Base-by-base conservation (phyloP, 2,888 invertebrate genomes). In the Megalurothrips usitatus region DNA sequence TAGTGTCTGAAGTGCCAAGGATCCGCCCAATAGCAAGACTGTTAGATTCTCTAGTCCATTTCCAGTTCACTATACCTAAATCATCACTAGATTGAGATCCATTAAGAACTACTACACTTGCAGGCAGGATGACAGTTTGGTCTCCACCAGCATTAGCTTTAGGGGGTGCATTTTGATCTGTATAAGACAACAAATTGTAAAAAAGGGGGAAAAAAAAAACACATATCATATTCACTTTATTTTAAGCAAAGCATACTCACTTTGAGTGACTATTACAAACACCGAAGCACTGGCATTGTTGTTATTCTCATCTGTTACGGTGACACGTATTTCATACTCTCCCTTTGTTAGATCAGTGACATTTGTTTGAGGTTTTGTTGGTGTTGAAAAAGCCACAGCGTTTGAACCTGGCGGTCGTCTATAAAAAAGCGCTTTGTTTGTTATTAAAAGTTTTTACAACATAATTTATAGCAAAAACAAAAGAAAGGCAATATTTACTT, bases 61-160 rank as follows among this genome's bases (percentile, higher is more conserved):
- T 89, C 91, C 96, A 97, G 81, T 92, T 91, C 0, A 93, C 93
- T 81, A 97, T 94, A 17, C 92, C 92, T 86, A 96, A 92, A 88
- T 97, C 97, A 86, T 97, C 97, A 26, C 91, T 91, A 0, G 97
- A 97, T 83, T 90, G 90, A 0, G 94, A 92, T 0, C 97, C 97
- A 88, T 97, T 96, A 81, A 97, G 88, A 80, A 92, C 90, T 12
- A 97, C 90, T 26, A 94, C 92, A 68, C 92, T 91, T 6, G 92
- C 88, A 0, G 97, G 97, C 80, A 96, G 88, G 79, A 92, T 90
- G 0, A 96, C 88, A 23, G 92, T 92, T 86, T 93, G 92, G 87
- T 97, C 95, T 0, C 94, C 95, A 9, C 96, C 96, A 0, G 94
- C 96, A 86, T 94, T 92, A 0, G 97, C 96, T 85, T 92, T 92